A percentile compares a stretch with the other conserved stretches of the same genome.
phyloP scores from a whole-genome alignment of 2,888 invertebrate species.

The Anthrax anthrax region DNA sequence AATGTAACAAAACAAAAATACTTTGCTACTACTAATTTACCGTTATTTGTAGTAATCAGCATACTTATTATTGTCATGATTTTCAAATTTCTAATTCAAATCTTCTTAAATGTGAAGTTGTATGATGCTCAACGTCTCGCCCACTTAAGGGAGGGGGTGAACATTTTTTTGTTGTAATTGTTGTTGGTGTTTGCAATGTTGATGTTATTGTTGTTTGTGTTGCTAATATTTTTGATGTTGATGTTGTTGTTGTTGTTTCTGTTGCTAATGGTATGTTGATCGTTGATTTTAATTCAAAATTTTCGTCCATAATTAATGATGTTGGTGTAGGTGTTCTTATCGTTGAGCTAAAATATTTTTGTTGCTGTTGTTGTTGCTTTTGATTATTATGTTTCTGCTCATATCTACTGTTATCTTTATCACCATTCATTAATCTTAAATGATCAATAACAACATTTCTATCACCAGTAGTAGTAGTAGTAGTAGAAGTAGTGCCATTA shows the following conservation, averaged over 20 bases:
- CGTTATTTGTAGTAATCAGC: too few relatives aligned
- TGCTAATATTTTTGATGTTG: neutral
- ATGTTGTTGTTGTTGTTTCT: constrained; percentile 9
- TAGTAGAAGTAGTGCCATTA: neutral
- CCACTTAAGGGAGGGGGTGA: constrained; percentile 46
- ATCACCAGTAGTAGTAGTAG: neutral
- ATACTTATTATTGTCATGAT: too few relatives aligned
- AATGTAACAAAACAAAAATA: too few relatives aligned
- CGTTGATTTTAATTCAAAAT: too few relatives aligned
- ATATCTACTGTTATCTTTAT: too few relatives aligned
- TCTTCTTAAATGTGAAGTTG: constrained; percentile 42
- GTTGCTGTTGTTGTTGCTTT: too few relatives aligned
- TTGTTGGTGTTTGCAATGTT: constrained; percentile 12
- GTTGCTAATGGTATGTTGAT: neutral
- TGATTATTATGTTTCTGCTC: too few relatives aligned
- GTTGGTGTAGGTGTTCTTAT: too few relatives aligned
- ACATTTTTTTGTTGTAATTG: constrained; percentile 15
- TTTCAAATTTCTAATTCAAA: constrained; percentile 42
- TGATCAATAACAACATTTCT: constrained; percentile 9
- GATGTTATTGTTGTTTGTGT: constrained; percentile 13
- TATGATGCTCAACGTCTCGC: constrained; percentile 49
- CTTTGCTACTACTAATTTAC: too few relatives aligned
- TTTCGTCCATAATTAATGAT: too few relatives aligned
- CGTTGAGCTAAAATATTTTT: too few relatives aligned
- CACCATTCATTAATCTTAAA: constrained; percentile 10